Conservation (phyloP, 1,140 invertebrate genomes). For the Sycobia sp. region DNA sequence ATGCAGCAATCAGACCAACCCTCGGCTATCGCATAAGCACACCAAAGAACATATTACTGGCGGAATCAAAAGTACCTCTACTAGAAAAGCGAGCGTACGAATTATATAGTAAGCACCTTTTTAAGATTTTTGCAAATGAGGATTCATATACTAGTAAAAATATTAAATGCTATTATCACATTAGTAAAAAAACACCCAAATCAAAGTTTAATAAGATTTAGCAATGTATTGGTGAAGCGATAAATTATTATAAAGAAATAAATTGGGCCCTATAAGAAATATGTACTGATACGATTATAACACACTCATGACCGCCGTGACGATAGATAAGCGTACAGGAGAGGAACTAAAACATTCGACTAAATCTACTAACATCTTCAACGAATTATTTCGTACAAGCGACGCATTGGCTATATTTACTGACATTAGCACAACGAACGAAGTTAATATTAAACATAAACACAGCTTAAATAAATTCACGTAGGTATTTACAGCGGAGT, state of each 20-base stretch:
- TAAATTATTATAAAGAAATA: not conserved
- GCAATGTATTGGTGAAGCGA: not conserved
- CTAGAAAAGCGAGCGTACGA: conserved; percentile 1
- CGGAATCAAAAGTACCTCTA: too few species aligned
- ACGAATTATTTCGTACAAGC: too few species aligned
- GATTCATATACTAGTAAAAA: not conserved
- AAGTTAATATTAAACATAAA: too few species aligned
- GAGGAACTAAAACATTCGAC: not conserved
- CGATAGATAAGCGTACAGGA: not conserved
- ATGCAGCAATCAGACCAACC: conserved; percentile 14
- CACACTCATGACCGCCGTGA: too few species aligned
- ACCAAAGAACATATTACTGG: too few species aligned
- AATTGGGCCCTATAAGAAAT: too few species aligned
- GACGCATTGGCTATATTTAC: too few species aligned
- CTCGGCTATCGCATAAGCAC: conserved; percentile 32
- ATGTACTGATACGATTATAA: too few species aligned
- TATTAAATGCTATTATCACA: too few species aligned
- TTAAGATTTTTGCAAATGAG: not conserved
- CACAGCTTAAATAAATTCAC: too few species aligned
- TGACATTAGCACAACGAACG: not conserved
- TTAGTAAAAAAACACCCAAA: not conserved
- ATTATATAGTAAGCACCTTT: not conserved
- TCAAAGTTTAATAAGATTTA: not conserved
- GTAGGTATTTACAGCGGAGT: not conserved
- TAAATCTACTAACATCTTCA: too few species aligned